Evolutionary conservation across 1,140 invertebrate species (phyloP), one percentile per base, ranked within the genome.

Genomic region (Drosophila pachea): DNA sequence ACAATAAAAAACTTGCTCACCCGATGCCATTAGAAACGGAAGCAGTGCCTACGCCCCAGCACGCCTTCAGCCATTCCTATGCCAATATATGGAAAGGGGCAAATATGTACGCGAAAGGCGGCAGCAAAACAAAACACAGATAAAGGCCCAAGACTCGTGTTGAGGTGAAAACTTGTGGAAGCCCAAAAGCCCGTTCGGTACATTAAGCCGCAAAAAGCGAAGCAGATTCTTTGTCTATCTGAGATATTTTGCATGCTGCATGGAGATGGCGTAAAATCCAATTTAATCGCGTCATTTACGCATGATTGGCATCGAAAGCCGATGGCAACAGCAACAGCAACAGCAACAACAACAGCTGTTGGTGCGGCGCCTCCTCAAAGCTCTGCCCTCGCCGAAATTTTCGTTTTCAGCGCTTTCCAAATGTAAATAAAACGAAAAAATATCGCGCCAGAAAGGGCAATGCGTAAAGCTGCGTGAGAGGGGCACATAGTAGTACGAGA

Each of bases 231-330:
- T 53, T 64, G 40, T 61, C 60, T 52, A 38, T 48, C 2, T 4
- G 36, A 36, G n/a, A 35, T 45, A 50, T 68, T 77, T 82, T 77
- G 78, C 78, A 82, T 82, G 71, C 53, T 63, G 67, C 78, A 83
- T 68, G 65, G 78, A 84, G 68, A 71, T 45, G 12, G 32, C 81
- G 78, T 84, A 72, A 77, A 79, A 86, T 76, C 76, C 67, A 86
- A 84, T 84, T 84, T 84, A 84, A 84, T 86, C 81, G 81, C 76
- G 81, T 84, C 79, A 86, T 84, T 84, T 86, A 84, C 81, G 81
- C 81, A 84, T 84, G 81, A 84, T 84, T 84, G 81, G 81, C 76
- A 84, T 71, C 81, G 59, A 74, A 79, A 86, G 35, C 43, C 65
- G 68, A 75, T 73, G 78, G 74, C 61, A 68, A 52, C 55, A 63